Base-by-base conservation (phyloP, 2,888 invertebrate species). In the Hyposoter dolosus region DNA sequence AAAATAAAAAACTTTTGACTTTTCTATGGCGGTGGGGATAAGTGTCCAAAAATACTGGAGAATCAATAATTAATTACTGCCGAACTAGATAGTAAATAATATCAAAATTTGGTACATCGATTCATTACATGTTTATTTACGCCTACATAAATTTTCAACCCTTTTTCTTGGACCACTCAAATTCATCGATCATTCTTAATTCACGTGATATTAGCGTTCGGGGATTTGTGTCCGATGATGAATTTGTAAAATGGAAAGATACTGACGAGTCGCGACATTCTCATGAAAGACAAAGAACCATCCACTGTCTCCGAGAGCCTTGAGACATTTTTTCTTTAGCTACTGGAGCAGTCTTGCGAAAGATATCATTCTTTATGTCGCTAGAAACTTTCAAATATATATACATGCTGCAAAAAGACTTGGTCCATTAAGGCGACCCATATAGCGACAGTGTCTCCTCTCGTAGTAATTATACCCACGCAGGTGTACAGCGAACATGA, bases 331-430 rank as follows among this genome's bases (percentile, higher is more conserved):
- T n/a, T 50, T 77, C 69, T 53, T 32, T 15, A 80, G 68, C 40
- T 45, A 50, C 15, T n/a, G 4, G 32, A 60, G n/a, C 32, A 50
- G 35, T 84, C 69, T 75, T n/a, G 56, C 63, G 45, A 71, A 74
- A 81, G 63, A 81, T 76, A 76, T 40, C 76, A 47, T 79, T 76
- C 71, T 72, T 80, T 40, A 17, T 72, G 63, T 23, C 19, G 17
- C 53, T 68, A 17, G 53, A 77, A 77, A 66, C 63, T 75, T 53
- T n/a, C n/a, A 45, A 43, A 12, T 17, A 78, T 35, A 19, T 12
- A 35, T 28, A 47, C 47, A 74, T 23, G 10, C 23, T 40, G 5
- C 56, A 23, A 79, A 45, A 60, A 56, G 79, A 45, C 60, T 53
- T 32, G n/a, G 56, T 65, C 76, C 77, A 75, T 75, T 69, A 69